Conservation (phyloP, 1,140 invertebrate genomes). For the Cotesia vestalis region DNA sequence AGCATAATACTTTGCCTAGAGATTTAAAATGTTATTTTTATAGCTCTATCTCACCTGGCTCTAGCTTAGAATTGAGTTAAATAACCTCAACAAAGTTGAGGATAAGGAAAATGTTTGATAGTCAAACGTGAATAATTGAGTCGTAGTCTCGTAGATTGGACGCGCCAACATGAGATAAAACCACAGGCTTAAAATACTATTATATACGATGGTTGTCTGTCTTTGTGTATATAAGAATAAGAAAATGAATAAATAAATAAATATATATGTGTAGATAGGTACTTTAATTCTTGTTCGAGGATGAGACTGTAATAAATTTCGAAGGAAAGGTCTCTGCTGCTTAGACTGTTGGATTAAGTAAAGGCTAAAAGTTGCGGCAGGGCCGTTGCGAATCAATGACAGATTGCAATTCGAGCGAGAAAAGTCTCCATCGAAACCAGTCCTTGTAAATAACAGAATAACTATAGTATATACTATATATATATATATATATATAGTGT, state of each 20-base stretch:
- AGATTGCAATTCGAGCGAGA: slow-evolving; percentile 41
- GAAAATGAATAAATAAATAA: not conserved
- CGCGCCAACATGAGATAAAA: not conserved
- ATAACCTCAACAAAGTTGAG: not conserved
- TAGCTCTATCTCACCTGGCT: too few relatives aligned
- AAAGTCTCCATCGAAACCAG: slow-evolving; percentile 38
- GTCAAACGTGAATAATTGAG: slow-evolving; percentile 19
- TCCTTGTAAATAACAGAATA: not conserved
- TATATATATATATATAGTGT: too few relatives aligned
- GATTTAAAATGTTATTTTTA: not conserved
- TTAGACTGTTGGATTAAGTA: slow-evolving; percentile 17
- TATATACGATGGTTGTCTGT: too few relatives aligned
- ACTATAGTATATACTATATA: not conserved
- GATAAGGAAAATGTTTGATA: not conserved
- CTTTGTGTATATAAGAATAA: too few relatives aligned
- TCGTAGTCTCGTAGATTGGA: slow-evolving; percentile 7
- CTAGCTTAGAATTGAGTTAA: too few relatives aligned
- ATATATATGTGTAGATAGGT: not conserved
- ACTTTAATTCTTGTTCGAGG: not conserved
- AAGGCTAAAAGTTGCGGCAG: slow-evolving; percentile 28
- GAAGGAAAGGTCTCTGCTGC: slow-evolving; percentile 9
- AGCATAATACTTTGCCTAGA: slow-evolving; percentile 39
- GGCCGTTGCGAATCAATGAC: slow-evolving; percentile 41
- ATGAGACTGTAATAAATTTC: slow-evolving; percentile 7
- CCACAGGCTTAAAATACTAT: too few relatives aligned